phyloP scores from a whole-genome alignment of 2,113 vertebrate genomes.

The Myotis brandtii region DNA sequence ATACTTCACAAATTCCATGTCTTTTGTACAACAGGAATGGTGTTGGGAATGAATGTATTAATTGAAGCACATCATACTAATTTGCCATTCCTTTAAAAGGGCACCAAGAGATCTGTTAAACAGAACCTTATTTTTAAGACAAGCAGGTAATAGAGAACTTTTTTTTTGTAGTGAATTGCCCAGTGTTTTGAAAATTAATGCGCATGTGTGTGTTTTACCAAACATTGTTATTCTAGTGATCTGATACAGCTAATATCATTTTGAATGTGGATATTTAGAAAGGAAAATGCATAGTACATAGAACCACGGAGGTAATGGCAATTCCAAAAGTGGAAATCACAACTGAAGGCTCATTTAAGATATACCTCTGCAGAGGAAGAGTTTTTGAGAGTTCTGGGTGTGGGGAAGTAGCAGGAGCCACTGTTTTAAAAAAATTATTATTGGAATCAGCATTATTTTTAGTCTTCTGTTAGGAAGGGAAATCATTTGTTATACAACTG shows the following conservation, averaged over 20 bases:
- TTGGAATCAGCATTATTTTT: neutral
- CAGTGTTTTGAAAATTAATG: constrained; percentile 38
- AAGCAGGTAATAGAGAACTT: constrained; percentile 12
- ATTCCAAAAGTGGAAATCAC: neutral
- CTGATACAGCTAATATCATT: neutral
- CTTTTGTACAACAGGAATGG: constrained; percentile 13
- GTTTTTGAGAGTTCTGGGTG: neutral
- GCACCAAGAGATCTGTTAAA: neutral
- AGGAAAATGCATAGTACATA: neutral
- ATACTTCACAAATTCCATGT: neutral
- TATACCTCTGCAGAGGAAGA: neutral
- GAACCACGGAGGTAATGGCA: neutral
- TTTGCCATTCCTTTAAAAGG: neutral
- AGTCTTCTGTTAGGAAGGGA: neutral
- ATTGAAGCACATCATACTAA: neutral
- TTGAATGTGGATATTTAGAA: neutral
- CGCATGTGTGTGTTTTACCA: neutral
- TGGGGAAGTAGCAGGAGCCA: neutral
- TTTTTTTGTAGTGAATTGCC: neutral
- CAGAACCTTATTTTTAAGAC: constrained; percentile 38
- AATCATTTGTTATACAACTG: constrained; percentile 26
- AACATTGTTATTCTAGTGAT: neutral
- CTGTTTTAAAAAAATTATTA: neutral
- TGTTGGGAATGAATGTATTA: neutral
- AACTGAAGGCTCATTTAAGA: neutral